A percentile compares a stretch with the other conserved stretches of the same genome.
phyloP scores from a whole-genome alignment of 2,113 vertebrate genomes.

The Sapajus apella region DNA sequence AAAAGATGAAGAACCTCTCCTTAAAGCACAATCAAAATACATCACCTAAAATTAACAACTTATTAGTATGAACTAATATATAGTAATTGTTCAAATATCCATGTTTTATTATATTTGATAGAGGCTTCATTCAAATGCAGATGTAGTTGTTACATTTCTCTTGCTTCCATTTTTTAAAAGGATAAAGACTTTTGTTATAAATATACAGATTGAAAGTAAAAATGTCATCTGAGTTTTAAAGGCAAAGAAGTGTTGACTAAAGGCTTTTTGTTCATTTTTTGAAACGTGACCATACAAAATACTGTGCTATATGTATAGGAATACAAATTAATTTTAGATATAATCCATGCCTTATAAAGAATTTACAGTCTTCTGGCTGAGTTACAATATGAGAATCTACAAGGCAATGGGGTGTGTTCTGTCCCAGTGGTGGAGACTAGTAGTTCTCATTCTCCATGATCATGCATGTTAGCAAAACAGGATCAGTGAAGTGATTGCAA shows the following conservation, averaged over 20 bases:
- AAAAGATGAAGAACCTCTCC: background rate
- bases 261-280: background rate
- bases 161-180: background rate
- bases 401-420: background rate
- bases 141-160: background rate
- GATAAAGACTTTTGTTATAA: background rate
- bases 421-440: background rate
- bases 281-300: background rate
- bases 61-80: background rate
- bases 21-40: slow-evolving; percentile 8
- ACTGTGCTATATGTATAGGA: background rate
- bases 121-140: background rate
- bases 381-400: background rate
- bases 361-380: background rate
- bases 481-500: background rate
- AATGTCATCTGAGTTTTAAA: slow-evolving; percentile 5
- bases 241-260: background rate
- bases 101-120: background rate
- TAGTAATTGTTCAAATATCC: background rate
- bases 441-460: background rate
- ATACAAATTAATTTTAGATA: background rate
- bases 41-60: background rate
- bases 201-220: background rate
- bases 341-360: background rate
- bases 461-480: background rate